These are phyloP conservation scores for Alitta virens DNA, from an alignment of 2,888 invertebrate species.

Conservation along the genomic window DNA sequence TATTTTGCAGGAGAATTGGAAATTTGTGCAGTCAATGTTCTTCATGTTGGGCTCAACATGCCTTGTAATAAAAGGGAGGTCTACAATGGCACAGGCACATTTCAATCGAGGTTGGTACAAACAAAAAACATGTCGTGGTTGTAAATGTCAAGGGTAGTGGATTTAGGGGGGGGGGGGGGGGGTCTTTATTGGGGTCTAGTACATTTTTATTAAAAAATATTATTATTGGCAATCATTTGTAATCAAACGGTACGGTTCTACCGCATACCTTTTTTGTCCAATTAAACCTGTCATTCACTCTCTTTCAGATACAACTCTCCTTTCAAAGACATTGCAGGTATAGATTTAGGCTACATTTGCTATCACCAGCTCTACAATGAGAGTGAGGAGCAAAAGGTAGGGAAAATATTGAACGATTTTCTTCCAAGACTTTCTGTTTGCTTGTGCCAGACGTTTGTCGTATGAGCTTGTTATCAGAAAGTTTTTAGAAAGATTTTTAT, in stretches of 20 bases:
- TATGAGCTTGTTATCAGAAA: too few species aligned
- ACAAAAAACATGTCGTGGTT: too few species aligned
- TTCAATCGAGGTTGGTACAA: background rate
- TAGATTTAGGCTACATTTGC: conserved; percentile 13
- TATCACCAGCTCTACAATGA: background rate
- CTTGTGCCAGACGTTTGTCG: too few species aligned
- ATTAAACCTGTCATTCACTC: background rate
- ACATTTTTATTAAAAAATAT: background rate
- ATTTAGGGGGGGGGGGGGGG: too few species aligned
- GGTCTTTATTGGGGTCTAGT: too few species aligned
- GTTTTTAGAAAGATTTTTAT: too few species aligned
- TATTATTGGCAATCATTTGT: too few species aligned
- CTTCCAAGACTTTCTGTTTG: background rate
- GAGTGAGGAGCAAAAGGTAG: background rate
- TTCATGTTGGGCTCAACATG: conserved; percentile 38
- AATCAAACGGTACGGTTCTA: background rate
- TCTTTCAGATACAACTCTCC: background rate
- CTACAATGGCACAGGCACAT: background rate
- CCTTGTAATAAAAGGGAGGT: conserved; percentile 31
- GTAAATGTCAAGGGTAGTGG: too few species aligned
- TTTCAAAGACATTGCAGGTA: conserved; percentile 1
- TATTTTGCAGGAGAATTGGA: conserved; percentile 32
- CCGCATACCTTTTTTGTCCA: background rate
- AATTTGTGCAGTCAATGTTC: conserved; percentile 34
- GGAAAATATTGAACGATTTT: background rate